Evolutionary conservation across 2,888 invertebrate genomes (phyloP).

Genomic region (Entomobrya multifasciata): DNA sequence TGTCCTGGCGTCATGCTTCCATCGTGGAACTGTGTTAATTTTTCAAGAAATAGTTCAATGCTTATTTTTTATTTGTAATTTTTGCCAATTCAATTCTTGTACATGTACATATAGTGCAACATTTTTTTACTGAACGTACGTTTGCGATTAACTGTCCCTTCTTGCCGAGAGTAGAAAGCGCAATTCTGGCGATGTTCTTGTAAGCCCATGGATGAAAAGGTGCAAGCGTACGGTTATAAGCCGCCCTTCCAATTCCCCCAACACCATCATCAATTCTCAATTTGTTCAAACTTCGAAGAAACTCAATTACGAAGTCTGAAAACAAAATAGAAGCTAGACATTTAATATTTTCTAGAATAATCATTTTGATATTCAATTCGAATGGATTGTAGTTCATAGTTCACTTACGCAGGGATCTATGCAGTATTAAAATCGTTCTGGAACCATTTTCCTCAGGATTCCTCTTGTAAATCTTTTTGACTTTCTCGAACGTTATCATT

Average conservation of each 20-base stretch:
- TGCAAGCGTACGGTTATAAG: conserved; percentile 47
- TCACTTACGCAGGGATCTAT: conserved; percentile 46
- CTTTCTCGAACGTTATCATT: conserved; percentile 57
- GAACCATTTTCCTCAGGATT: conserved; percentile 60
- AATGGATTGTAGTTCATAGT: too few species aligned
- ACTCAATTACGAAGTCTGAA: conserved; percentile 54
- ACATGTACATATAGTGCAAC: too few species aligned
- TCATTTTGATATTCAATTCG: not conserved
- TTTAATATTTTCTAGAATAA: not conserved
- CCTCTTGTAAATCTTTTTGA: conserved; percentile 28
- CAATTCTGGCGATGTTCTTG: conserved; percentile 42
- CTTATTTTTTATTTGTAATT: not conserved
- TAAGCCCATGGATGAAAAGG: conserved; percentile 49
- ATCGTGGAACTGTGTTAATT: conserved; percentile 53
- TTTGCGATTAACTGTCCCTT: conserved; percentile 48
- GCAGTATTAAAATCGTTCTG: conserved; percentile 52
- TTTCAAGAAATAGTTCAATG: not conserved
- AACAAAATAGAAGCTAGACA: not conserved
- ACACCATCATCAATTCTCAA: conserved; percentile 18
- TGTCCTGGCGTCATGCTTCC: conserved; percentile 41
- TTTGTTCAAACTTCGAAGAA: conserved; percentile 45
- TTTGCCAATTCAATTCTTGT: not conserved
- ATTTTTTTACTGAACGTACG: conserved; percentile 23
- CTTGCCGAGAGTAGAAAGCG: conserved; percentile 42
- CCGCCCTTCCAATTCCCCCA: conserved; percentile 49